Evolutionary conservation across 2,113 vertebrate genomes (phyloP), one percentile per base, ranked within the genome.

Genomic region (Todiramphus chloris): DNA sequence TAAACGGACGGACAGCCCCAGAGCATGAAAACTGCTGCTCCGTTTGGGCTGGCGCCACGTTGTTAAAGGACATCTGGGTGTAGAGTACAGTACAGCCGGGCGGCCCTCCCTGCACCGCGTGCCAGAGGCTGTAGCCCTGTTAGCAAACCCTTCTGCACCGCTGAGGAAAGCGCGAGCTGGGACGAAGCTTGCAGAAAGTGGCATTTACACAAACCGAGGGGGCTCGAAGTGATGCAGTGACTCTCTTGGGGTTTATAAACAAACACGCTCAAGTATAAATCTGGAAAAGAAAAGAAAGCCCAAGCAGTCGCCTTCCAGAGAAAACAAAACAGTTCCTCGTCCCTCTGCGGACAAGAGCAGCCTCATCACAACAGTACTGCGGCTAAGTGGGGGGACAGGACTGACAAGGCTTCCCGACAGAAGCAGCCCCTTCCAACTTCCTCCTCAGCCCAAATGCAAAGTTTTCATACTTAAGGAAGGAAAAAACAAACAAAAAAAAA

Each of bases 401-500:
- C 37, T 43, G 75, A 76, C 2, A 0, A 73, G 69, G 84, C n/a
- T 46, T 55, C 83, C 21, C 16, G 8, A 16, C 75, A 59, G 60
- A 41, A 89, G 80, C 58, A 89, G 80, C 58, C 81, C 84, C 59
- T 87, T 91, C 79, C 80, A 85, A 9, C 56, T 44, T 88, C 88
- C 51, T 86, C 64, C 68, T 90, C 31, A 78, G 64, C 93, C 85
- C 90, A 60, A 81, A 85, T 3, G 27, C 69, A 74, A 76, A 58
- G 19, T 46, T 94, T 55, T 83, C 66, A 94, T 35, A 24, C 94
- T 97, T 93, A 3, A 56, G 25, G 43, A 60, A 60, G 66, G 88
- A 97, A 98, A 98, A 64, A 69, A 91, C 96, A 98, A 98, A 66
- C 60, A 92, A 97, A 98, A 98, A 87, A 81, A 63, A 67, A 90